Evolutionary conservation across 2,797 vertebrate species (phyloP), one percentile per base, ranked within the genome.

Genomic region (Alauda arvensis): DNA sequence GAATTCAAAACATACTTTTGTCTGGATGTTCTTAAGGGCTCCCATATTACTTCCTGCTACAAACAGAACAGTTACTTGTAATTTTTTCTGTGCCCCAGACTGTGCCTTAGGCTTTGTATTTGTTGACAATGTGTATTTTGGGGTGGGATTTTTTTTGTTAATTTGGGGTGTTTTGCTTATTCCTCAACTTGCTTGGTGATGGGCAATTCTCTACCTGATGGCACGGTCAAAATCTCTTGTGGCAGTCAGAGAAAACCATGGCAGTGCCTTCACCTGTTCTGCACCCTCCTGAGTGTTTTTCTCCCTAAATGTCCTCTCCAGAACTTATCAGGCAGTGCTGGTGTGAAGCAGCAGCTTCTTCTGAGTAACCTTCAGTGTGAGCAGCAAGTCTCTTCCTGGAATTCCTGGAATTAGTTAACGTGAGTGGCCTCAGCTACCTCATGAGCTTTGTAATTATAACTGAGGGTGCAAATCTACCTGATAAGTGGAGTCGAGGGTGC

Each of bases 291-390:
- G 29, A 48, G 18, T 18, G 39, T 24, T 52, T 29, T 37, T 43
- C 31, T 43, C 34, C n/a, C 51, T 14, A 29, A n/a, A 57, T 1
- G 16, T 59, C 28, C 16, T 28, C 39, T 21, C 53, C 23, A 3
- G 1, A 56, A 31, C 4, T 16, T 0, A 0, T 16, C 0, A 0
- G 67, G 8, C 67, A 62, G 33, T 8, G n/a, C 51, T 43, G 17
- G 7, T 16, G 31, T 12, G 28, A 52, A 49, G 24, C 21, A 26
- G 37, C 7, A 31, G 63, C 18, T 39, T 19, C 53, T 57, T 77
- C 77, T 18, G 28, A 40, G 19, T 7, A 18, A 66, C 49, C 23
- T 29, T 55, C 21, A 43, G 59, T 0, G 0, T 14, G 4, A 74
- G 53, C 31, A 76, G 43, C 0, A 1, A 53, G 34, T 13, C 19